Conservation (phyloP, 2,888 invertebrate species). For the Lasioglossum zephyrum region DNA sequence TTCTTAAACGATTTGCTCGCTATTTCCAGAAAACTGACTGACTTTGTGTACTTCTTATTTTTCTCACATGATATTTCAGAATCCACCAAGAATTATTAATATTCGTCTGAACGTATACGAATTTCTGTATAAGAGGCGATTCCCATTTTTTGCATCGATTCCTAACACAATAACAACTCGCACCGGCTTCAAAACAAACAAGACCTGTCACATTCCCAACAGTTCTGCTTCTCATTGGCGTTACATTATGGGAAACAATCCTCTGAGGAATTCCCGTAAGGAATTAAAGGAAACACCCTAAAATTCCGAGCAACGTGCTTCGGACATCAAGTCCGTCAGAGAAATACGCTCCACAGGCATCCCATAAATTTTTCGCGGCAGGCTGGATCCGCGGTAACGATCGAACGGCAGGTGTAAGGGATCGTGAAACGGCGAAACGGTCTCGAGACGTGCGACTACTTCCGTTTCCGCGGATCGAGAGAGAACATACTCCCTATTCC, state of each 20-base stretch:
- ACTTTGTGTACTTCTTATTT: not conserved
- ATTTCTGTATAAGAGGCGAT: too few relatives aligned
- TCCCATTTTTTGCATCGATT: too few relatives aligned
- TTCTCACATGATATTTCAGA: not conserved
- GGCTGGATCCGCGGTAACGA: not conserved
- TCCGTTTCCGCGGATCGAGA: constrained; percentile 16
- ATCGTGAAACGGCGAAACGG: constrained; percentile 1
- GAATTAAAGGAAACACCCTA: not conserved
- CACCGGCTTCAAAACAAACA: not conserved
- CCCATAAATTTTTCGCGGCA: constrained; percentile 11
- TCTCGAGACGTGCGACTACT: constrained; percentile 8
- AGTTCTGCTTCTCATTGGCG: not conserved
- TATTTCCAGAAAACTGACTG: not conserved
- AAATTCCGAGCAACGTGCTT: constrained; percentile 1
- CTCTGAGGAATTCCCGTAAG: not conserved
- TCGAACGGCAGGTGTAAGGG: constrained; percentile 3
- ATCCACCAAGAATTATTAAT: not conserved
- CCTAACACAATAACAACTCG: not conserved
- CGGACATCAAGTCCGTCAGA: constrained; percentile 6
- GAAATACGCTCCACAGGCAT: not conserved
- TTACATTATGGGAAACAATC: not conserved
- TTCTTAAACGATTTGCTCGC: not conserved
- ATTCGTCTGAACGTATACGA: not conserved
- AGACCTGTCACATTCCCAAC: not conserved
- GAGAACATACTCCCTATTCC: not conserved